These are phyloP conservation scores for Picathartes gymnocephalus DNA, from an alignment of 2,113 vertebrate species.

Conservation along the genomic window DNA sequence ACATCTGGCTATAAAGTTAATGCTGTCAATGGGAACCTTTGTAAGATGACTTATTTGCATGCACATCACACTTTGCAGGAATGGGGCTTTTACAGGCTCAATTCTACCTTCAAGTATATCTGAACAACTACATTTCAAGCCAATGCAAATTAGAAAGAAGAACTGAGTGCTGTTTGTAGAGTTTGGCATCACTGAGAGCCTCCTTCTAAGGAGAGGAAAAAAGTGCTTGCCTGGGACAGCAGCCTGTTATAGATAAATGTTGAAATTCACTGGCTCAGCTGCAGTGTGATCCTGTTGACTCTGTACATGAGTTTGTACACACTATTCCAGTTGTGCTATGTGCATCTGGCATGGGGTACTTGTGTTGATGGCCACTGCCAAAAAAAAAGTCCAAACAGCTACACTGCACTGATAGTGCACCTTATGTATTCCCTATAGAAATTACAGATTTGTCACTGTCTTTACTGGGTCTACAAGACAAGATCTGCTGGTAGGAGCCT, in stretches of 20 bases:
- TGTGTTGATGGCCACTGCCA: neutral
- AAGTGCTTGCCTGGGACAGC: neutral
- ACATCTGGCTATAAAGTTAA: neutral
- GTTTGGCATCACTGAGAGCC: neutral
- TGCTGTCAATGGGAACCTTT: neutral
- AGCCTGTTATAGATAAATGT: neutral
- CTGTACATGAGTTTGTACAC: neutral
- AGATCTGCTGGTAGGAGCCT: neutral
- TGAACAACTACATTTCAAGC: neutral
- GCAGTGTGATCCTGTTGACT: neutral
- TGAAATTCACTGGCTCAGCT: neutral
- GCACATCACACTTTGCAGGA: neutral
- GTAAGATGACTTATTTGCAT: neutral
- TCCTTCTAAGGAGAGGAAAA: neutral
- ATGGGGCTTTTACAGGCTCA: neutral
- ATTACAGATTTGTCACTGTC: neutral
- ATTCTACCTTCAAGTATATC: constrained; percentile 12
- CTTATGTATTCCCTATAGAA: neutral
- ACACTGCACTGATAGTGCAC: neutral
- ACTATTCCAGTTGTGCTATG: neutral
- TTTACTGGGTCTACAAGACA: neutral
- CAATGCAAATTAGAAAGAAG: constrained; percentile 31
- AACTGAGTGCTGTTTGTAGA: neutral
- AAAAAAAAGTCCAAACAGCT: neutral
- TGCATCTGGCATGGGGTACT: neutral